A percentile compares a stretch with the other conserved stretches of the same genome.
These are phyloP conservation scores for Lasioglossum leucozonium DNA, from an alignment of 2,888 invertebrate species.

Conservation along the genomic window DNA sequence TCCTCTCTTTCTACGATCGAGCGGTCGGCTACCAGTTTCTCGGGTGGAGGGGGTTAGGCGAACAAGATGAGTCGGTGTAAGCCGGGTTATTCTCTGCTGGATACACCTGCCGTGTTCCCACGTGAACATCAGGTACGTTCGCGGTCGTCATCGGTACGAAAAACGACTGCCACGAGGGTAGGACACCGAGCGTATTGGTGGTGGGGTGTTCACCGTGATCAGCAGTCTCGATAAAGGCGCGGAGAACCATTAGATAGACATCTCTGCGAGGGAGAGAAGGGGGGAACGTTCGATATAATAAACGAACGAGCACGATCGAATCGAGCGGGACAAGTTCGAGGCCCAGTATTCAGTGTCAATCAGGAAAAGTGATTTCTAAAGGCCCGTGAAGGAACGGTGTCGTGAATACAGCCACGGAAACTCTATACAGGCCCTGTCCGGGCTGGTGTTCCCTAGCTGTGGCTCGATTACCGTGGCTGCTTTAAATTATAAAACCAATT, in stretches of 20 bases:
- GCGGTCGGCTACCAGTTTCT: neutral
- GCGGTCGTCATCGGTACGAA: constrained; percentile 53
- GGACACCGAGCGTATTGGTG: neutral
- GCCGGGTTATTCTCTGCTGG: constrained; percentile 58
- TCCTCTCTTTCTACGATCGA: constrained; percentile 31
- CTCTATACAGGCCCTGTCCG: constrained; percentile 39
- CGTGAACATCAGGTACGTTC: constrained; percentile 45
- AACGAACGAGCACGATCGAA: constrained; percentile 71
- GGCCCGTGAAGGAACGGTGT: constrained; percentile 27
- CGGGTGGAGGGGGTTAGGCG: constrained; percentile 11
- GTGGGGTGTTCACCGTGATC: constrained; percentile 52
- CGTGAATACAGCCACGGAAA: constrained; percentile 53
- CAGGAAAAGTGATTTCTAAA: constrained; percentile 84
- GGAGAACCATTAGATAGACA: constrained; percentile 67
- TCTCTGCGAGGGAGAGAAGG: constrained; percentile 54
- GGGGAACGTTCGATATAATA: constrained; percentile 71
- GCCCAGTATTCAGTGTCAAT: constrained; percentile 82
- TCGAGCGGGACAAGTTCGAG: constrained; percentile 74
- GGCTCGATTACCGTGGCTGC: constrained; percentile 69
- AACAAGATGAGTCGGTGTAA: constrained; percentile 54
- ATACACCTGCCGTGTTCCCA: constrained; percentile 72
- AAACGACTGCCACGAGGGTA: constrained; percentile 32
- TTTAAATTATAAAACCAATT: constrained; percentile 82
- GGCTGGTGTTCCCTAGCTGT: constrained; percentile 26
- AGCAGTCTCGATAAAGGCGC: constrained; percentile 60